phyloP scores from a whole-genome alignment of 2,113 vertebrate genomes.

The Hepsetus odoe region DNA sequence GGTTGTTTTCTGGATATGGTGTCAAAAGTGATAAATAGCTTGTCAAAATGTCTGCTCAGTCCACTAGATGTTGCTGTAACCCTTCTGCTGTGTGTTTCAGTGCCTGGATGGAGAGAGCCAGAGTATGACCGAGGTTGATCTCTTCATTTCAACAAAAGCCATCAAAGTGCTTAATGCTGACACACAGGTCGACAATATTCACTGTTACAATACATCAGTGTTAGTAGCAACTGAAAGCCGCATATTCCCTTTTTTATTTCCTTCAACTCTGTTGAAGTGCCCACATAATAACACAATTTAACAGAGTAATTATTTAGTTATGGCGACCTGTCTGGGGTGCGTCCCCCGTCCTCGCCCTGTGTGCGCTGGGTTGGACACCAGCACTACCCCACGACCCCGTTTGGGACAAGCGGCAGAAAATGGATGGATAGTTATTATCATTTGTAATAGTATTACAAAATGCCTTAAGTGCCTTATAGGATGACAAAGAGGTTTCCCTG shows the following conservation, averaged over 20 bases:
- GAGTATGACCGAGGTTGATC: slow-evolving; percentile 92
- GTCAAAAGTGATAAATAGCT: neutral
- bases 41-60: slow-evolving; percentile 3
- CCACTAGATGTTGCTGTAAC: slow-evolving; percentile 53
- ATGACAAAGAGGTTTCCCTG: no score
- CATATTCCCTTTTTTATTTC: neutral
- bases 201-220: neutral
- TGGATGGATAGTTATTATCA: no score
- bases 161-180: slow-evolving; percentile 98
- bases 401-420: no score
- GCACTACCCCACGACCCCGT: no score
- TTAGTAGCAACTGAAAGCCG: neutral
- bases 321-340: no score
- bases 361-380: no score
- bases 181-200: slow-evolving; percentile 83
- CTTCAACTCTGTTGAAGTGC: no score
- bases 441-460: no score
- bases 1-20: neutral
- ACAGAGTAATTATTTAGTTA: no score
- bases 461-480: no score
- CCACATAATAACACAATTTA: no score
- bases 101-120: slow-evolving; percentile 85
- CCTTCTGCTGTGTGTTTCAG: slow-evolving; percentile 43
- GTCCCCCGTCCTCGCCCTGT: no score
- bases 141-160: slow-evolving; percentile 98